These are phyloP conservation scores for Fopius arisanus DNA, from an alignment of 1,140 invertebrate species.

Conservation along the genomic window DNA sequence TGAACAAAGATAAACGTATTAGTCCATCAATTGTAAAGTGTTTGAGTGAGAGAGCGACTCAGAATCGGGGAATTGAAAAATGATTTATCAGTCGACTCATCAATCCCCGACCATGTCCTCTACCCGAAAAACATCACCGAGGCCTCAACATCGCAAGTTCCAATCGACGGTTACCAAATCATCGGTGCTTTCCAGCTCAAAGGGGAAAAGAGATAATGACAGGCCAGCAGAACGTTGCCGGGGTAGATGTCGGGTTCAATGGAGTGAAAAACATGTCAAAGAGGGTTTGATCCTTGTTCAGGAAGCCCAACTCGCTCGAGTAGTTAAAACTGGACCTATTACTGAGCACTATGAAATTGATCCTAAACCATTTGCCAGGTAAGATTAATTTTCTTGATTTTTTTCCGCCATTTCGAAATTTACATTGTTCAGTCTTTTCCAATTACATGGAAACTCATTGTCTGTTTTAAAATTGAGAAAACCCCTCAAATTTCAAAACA, in stretches of 20 bases:
- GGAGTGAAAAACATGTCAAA: slow-evolving; percentile 63
- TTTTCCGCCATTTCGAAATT: neutral
- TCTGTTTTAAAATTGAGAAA: neutral
- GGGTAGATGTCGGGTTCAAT: slow-evolving; percentile 59
- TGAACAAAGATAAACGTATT: neutral
- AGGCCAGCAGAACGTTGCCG: slow-evolving; percentile 47
- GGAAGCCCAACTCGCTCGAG: slow-evolving; percentile 58
- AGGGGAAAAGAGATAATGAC: slow-evolving; percentile 35
- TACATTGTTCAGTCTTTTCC: too few species aligned
- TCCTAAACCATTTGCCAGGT: slow-evolving; percentile 61
- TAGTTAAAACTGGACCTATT: slow-evolving; percentile 61
- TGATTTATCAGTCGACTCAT: slow-evolving; percentile 54
- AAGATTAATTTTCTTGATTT: neutral
- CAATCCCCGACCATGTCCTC: slow-evolving; percentile 61
- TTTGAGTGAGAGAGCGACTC: neutral
- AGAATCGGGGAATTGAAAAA: neutral
- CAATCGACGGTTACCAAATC: slow-evolving; percentile 44
- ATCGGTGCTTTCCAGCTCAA: slow-evolving; percentile 27
- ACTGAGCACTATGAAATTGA: slow-evolving; percentile 61
- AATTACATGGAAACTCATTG: too few species aligned
- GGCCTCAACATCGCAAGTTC: slow-evolving; percentile 50
- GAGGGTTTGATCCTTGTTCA: slow-evolving; percentile 61
- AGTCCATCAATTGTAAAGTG: neutral
- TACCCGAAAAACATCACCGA: slow-evolving; percentile 53
- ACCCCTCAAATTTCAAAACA: neutral